Evolutionary conservation across 2,797 vertebrate species (phyloP).

Genomic region (Premnoplex brunnescens): DNA sequence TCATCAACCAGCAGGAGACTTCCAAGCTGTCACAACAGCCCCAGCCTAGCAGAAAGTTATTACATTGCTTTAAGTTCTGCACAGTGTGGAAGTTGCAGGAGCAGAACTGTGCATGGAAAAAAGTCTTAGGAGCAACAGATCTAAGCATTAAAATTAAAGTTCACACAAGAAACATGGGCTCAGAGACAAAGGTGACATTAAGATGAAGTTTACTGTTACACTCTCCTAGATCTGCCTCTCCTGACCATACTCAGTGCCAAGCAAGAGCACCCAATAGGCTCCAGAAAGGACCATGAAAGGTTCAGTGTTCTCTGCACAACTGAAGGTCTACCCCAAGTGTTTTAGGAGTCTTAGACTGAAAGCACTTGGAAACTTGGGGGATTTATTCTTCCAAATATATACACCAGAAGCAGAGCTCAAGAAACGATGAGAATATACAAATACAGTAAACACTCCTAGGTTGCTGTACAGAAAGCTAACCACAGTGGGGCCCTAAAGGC

Average conservation of each 20-base stretch:
- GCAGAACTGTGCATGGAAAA: background rate
- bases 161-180: conserved; percentile 11
- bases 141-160: background rate
- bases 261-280: background rate
- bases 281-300: background rate
- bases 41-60: conserved; percentile 4
- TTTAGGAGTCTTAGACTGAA: background rate
- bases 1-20: background rate
- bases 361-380: background rate
- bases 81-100: conserved; percentile 5
- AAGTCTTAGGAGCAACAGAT: background rate
- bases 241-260: background rate
- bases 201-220: background rate
- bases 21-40: conserved; percentile 3
- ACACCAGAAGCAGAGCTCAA: background rate
- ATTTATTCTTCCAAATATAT: background rate
- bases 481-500: background rate
- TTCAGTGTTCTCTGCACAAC: background rate
- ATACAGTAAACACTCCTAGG: background rate
- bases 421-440: background rate
- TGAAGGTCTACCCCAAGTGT: background rate
- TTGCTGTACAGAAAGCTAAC: background rate
- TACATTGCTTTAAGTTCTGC: conserved; percentile 12
- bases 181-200: conserved; percentile 15
- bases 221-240: background rate